These are phyloP conservation scores for Cydia pomonella DNA, from an alignment of 1,140 invertebrate species.

Conservation along the genomic window DNA sequence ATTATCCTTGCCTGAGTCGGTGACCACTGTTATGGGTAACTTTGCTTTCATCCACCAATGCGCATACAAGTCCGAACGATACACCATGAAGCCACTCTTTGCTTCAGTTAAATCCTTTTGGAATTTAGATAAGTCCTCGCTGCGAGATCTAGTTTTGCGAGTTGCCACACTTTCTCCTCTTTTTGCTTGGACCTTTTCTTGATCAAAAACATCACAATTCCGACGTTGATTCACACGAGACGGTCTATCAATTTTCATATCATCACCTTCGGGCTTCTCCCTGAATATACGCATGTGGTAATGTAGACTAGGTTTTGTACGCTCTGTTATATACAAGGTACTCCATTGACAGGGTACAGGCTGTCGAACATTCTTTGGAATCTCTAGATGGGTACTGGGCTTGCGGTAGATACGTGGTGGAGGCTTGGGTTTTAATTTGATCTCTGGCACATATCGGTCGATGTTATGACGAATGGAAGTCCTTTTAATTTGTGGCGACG, in stretches of 20 bases:
- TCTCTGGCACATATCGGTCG: slow-evolving; percentile 66
- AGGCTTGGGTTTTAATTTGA: slow-evolving; percentile 67
- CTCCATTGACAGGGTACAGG: slow-evolving; percentile 73
- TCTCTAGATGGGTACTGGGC: slow-evolving; percentile 72
- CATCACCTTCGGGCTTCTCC: slow-evolving; percentile 54
- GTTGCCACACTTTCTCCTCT: slow-evolving; percentile 43
- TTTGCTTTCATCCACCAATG: slow-evolving; percentile 96
- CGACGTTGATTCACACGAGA: slow-evolving; percentile 56
- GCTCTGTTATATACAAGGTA: slow-evolving; percentile 76
- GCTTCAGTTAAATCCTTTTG: slow-evolving; percentile 64
- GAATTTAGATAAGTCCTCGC: slow-evolving; percentile 74
- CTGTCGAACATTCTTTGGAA: slow-evolving; percentile 75
- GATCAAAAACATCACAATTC: slow-evolving; percentile 60
- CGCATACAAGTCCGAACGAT: slow-evolving; percentile 91
- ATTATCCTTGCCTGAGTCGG: slow-evolving; percentile 84
- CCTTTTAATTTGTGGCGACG: slow-evolving; percentile 70
- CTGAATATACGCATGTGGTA: slow-evolving; percentile 79
- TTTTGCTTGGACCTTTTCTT: slow-evolving; percentile 48
- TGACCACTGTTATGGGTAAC: slow-evolving; percentile 84
- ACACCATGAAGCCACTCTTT: slow-evolving; percentile 80
- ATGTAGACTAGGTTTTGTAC: slow-evolving; percentile 74
- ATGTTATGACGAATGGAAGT: slow-evolving; percentile 74
- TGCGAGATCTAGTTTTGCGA: slow-evolving; percentile 70
- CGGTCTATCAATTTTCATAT: slow-evolving; percentile 45
- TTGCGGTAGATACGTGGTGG: slow-evolving; percentile 73